Conservation (phyloP, 30 jellyfish, hydroid and myxozoan genomes). For the Sanderia malayensis region DNA sequence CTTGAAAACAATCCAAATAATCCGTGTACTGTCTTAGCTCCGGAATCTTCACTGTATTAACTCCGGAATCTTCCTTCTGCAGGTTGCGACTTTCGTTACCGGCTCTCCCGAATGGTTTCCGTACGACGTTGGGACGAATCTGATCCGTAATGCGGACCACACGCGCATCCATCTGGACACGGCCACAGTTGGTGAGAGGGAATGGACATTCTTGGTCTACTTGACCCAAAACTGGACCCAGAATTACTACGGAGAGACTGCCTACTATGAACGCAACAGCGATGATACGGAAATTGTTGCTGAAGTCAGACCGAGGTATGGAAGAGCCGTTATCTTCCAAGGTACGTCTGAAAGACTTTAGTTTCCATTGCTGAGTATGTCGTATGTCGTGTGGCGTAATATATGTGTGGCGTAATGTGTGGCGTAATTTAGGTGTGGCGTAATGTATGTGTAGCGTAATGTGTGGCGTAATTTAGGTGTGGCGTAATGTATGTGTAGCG, state of each 20-base stretch:
- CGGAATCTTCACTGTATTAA: too few relatives aligned
- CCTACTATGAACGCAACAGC: conserved; percentile 73
- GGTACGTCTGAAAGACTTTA: too few relatives aligned
- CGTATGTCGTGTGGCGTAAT: too few relatives aligned
- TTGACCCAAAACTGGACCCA: conserved; percentile 86
- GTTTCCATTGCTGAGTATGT: too few relatives aligned
- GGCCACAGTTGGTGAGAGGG: conserved; percentile 52
- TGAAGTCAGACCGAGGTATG: conserved; percentile 87
- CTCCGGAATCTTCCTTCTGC: background rate
- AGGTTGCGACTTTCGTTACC: conserved; percentile 75
- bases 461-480: too few relatives aligned
- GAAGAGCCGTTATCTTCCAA: conserved; percentile 82
- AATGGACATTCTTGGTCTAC: conserved; percentile 82
- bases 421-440: too few relatives aligned
- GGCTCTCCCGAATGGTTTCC: conserved; percentile 85
- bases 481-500: too few relatives aligned
- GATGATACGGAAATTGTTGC: conserved; percentile 90
- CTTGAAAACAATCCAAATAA: too few relatives aligned
- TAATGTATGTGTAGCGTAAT: too few relatives aligned
- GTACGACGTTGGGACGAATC: conserved; percentile 80
- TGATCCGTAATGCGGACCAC: conserved; percentile 89
- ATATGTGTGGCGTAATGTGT: too few relatives aligned
- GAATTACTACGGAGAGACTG: conserved; percentile 85
- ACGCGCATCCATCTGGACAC: conserved; percentile 80
- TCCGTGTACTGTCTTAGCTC: too few relatives aligned